A percentile compares a stretch with the other conserved stretches of the same genome.
Evolutionary conservation across 2,113 vertebrate genomes (phyloP).

Genomic region (Dicaeum eximium): DNA sequence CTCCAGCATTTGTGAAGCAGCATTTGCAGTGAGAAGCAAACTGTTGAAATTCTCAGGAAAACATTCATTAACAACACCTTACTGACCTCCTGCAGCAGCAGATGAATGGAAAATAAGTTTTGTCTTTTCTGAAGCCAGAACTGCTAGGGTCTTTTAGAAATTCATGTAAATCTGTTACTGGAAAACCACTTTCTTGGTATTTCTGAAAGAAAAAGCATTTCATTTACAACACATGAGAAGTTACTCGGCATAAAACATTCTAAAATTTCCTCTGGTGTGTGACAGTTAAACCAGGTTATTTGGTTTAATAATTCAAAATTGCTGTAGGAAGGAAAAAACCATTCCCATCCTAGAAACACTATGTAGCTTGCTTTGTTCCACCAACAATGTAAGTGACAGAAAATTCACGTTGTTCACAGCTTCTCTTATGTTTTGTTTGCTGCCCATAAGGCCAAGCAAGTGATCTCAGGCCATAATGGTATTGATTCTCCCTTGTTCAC

Average conservation of each 20-base stretch:
- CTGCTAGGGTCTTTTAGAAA: slow-evolving; percentile 77
- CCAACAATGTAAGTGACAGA: not conserved
- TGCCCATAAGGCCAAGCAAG: not conserved
- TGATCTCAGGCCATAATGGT: not conserved
- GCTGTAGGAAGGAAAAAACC: not conserved
- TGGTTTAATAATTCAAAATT: not conserved
- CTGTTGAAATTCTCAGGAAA: not conserved
- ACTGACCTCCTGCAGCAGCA: slow-evolving; percentile 84
- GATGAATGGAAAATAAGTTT: slow-evolving; percentile 20
- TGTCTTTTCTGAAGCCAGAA: slow-evolving; percentile 24
- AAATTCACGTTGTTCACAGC: not conserved
- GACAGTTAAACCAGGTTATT: not conserved
- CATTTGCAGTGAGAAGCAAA: not conserved
- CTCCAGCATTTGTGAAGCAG: not conserved
- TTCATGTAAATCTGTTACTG: slow-evolving; percentile 86
- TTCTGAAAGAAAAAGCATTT: slow-evolving; percentile 73
- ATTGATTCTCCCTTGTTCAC: not conserved
- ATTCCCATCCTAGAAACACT: not conserved
- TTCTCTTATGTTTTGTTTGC: not conserved
- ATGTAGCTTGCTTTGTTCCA: not conserved
- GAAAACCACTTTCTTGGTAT: slow-evolving; percentile 87
- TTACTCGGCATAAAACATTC: not conserved
- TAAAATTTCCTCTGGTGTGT: not conserved
- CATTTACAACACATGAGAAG: not conserved
- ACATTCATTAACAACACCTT: not conserved